Evolutionary conservation across 2,888 invertebrate species (phyloP).

Genomic region (Scrobipalpa atriplicella): DNA sequence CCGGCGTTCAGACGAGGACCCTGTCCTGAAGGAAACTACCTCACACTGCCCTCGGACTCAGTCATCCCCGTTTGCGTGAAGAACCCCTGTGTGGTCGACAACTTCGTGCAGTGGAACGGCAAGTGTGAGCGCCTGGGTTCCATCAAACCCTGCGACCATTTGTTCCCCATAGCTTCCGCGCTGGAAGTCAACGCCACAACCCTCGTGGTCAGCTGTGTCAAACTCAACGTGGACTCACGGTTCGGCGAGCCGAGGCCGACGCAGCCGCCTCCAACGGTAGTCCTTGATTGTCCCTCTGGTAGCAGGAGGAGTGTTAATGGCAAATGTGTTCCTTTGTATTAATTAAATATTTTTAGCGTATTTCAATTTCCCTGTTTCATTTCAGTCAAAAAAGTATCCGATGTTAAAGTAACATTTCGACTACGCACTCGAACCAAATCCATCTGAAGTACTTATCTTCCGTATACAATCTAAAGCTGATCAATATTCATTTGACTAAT

Average conservation of each 20-base stretch:
- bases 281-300: constrained; percentile 54
- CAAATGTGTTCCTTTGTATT: constrained; percentile 48
- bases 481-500: constrained; percentile 46
- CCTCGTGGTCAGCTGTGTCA: constrained; percentile 81
- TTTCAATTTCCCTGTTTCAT: no score
- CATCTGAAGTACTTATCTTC: neutral
- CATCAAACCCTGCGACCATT: constrained; percentile 64
- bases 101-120: constrained; percentile 68
- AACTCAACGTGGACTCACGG: constrained; percentile 52
- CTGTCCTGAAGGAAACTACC: constrained; percentile 79
- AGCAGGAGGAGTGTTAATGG: constrained; percentile 58
- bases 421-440: neutral
- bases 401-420: no score
- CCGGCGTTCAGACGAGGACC: constrained; percentile 86
- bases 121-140: constrained; percentile 71
- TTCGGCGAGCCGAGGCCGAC: constrained; percentile 44
- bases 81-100: constrained; percentile 84
- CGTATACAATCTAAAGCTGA: constrained; percentile 32
- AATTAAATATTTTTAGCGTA: constrained; percentile 13
- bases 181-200: constrained; percentile 85
- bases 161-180: constrained; percentile 59
- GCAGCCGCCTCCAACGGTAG: neutral
- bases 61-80: constrained; percentile 82
- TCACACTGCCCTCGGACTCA: constrained; percentile 76
- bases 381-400: no score